phyloP scores from a whole-genome alignment of 1,140 invertebrate species.

The Amphibalanus amphitrite region DNA sequence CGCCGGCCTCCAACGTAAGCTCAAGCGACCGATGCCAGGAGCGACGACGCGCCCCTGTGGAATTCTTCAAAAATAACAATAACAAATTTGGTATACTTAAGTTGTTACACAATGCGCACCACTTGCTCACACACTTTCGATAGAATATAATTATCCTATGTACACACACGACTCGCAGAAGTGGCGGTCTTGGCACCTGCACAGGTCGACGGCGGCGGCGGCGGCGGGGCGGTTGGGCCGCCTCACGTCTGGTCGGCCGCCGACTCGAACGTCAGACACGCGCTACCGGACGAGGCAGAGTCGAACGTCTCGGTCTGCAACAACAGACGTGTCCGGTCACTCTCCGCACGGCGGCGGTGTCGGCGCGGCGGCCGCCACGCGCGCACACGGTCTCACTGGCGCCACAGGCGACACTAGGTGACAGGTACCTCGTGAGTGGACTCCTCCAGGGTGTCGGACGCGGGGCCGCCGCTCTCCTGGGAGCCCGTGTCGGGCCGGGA shows the following conservation, averaged over 20 bases:
- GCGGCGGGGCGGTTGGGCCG: no score
- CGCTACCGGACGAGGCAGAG: not conserved
- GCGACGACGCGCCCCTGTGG: not conserved
- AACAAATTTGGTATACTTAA: slow-evolving; percentile 1
- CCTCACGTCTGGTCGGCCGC: not conserved
- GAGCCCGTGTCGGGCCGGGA: not conserved
- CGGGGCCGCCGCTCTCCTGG: not conserved
- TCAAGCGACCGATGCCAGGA: not conserved
- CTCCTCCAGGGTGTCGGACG: not conserved
- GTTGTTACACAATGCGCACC: not conserved
- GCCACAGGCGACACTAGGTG: not conserved
- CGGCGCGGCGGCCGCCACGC: no score
- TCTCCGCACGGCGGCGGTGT: no score
- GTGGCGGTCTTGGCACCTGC: not conserved
- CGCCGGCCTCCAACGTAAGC: not conserved
- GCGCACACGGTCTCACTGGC: no score
- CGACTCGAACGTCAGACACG: not conserved
- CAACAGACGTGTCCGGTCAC: not conserved
- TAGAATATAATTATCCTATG: slow-evolving; percentile 1
- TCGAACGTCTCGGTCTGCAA: not conserved
- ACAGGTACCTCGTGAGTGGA: not conserved
- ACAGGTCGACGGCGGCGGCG: not conserved
- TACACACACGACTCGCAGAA: not conserved
- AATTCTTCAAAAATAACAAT: slow-evolving; percentile 2
- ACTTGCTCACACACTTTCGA: not conserved